Evolutionary conservation across 2,888 invertebrate species (phyloP), one percentile per base, ranked within the genome.

Genomic region (Hipparchia sbordonii): DNA sequence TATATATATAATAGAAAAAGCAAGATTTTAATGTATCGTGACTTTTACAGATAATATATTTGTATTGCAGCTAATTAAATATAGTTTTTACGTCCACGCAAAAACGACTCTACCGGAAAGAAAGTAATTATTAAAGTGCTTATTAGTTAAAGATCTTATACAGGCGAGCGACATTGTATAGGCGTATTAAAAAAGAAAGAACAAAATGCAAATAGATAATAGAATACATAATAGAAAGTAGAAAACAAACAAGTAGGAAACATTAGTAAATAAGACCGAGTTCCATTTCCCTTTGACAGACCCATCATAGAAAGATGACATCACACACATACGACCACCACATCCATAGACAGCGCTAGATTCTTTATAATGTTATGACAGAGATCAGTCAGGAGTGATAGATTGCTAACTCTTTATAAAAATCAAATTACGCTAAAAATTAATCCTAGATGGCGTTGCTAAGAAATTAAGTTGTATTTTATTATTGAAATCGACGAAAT

Each of bases 281-380:
- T 9, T 56, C 57, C 46, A 65, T 57, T 57, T 67, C 48, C 39
- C 59, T 51, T 51, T 61, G 51, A 73, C 51, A 66, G 70, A 63
- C 68, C 75, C 71, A 63, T 72, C 51, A 71, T 60, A 63, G 67
- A 63, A 72, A 77, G 75, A 78, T 78, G 77, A 78, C 76, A 79
- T 78, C 80, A 82, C 82, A 84, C 80, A 82, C 80, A 76, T 74
- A 8, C 80, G 82, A 79, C 82, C 80, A 80, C 81, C 79, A 78
- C 75, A 77, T 72, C 76, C 77, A 81, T 77, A 80, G 80, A 80
- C 80, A 84, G 82, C 81, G 81, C 78, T 80, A 85, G 82, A 82
- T 78, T 77, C 77, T 78, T 79, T 81, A 81, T 76, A 78, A 72
- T 81, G 80, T 79, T 76, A 39, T 39, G 39, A 39, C 39, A 39